Percentiles rank a stretch among this genome's conserved stretches.
Evolutionary conservation across 2,113 vertebrate species (phyloP).

Genomic region (Panthera leo): DNA sequence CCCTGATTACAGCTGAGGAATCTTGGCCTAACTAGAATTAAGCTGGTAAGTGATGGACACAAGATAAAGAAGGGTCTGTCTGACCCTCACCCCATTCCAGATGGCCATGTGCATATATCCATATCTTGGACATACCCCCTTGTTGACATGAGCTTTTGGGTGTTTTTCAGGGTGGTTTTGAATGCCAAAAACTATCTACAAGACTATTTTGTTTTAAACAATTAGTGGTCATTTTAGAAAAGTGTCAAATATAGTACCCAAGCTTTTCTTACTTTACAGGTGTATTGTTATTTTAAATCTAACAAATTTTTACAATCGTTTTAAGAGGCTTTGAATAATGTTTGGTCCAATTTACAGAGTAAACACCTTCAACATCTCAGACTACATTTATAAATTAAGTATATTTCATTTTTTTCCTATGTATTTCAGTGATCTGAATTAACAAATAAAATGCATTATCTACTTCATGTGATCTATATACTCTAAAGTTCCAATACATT

Average conservation of each 20-base stretch:
- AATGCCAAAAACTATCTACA: background rate
- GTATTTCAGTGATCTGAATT: background rate
- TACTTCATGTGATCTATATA: background rate
- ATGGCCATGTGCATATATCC: background rate
- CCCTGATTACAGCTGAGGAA: background rate
- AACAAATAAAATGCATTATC: background rate
- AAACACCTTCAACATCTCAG: background rate
- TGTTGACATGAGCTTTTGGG: background rate
- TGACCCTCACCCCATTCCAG: background rate
- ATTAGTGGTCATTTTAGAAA: background rate
- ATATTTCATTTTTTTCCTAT: background rate
- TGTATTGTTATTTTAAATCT: conserved; percentile 1
- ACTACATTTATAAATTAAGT: background rate
- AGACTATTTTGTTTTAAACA: background rate
- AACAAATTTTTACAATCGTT: background rate
- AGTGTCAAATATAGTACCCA: background rate
- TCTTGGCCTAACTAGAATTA: background rate
- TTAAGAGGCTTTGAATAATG: background rate
- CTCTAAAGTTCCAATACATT: background rate
- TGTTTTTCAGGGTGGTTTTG: background rate
- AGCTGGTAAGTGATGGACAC: background rate
- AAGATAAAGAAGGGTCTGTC: background rate
- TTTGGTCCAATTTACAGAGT: background rate
- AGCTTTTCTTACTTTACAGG: background rate
- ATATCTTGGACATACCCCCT: no score